These are phyloP conservation scores for Zosterops lateralis DNA, from an alignment of 2,113 vertebrate genomes.

Conservation along the genomic window DNA sequence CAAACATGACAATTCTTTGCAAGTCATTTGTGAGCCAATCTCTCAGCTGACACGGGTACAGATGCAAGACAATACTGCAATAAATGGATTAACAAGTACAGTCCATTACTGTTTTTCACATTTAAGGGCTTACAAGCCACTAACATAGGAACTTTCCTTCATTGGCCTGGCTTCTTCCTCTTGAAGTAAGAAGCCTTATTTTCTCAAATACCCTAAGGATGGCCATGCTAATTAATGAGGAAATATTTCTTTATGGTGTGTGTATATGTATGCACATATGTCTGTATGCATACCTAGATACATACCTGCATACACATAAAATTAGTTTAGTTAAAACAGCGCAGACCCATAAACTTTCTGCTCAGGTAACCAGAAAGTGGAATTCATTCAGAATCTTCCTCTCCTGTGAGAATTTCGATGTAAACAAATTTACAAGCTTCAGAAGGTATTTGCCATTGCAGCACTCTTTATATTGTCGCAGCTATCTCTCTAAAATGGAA, in stretches of 20 bases:
- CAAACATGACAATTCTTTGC: neutral
- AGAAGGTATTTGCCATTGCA: neutral
- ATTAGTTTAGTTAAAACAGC: neutral
- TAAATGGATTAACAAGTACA: neutral
- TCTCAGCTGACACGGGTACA: neutral
- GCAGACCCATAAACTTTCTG: neutral
- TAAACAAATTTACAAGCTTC: neutral
- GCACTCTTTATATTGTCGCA: neutral
- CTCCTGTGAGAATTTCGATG: neutral
- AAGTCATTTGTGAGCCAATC: neutral
- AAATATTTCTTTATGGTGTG: neutral
- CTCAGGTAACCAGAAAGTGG: neutral
- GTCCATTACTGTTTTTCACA: neutral
- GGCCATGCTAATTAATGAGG: neutral
- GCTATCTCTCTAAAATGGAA: neutral
- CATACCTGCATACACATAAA: neutral
- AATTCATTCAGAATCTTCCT: neutral
- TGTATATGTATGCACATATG: fast-evolving
- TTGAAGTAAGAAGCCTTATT: neutral
- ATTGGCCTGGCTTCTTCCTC: neutral
- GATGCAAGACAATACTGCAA: neutral
- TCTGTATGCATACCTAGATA: neutral
- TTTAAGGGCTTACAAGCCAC: neutral
- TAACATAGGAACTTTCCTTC: neutral
- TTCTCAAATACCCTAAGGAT: neutral